A percentile compares a stretch with the other conserved stretches of the same genome.
phyloP scores from a whole-genome alignment of 1,140 invertebrate genomes.

The Bombus haemorrhoidalis region DNA sequence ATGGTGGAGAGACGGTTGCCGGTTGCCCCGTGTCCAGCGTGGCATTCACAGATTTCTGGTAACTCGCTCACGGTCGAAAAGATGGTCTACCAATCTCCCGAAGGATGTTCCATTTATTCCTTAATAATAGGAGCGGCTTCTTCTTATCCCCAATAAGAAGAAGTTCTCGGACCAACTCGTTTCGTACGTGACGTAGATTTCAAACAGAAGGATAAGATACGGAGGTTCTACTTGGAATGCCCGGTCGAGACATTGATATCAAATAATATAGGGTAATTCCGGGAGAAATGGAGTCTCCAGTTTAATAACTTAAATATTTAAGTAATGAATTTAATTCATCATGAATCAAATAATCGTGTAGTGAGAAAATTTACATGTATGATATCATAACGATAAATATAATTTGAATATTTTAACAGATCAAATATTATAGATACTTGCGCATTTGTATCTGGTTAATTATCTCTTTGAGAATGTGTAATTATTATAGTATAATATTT shows the following conservation, averaged over 20 bases:
- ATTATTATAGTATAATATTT: neutral
- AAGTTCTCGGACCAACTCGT: constrained; percentile 37
- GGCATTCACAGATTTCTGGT: constrained; percentile 59
- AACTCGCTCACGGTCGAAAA: constrained; percentile 8
- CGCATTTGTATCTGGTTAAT: neutral
- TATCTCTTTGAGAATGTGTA: neutral
- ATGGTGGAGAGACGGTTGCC: neutral
- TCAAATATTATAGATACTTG: neutral
- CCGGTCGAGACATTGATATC: neutral
- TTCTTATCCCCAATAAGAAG: constrained; percentile 36
- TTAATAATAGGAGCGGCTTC: constrained; percentile 65
- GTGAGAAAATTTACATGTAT: too few relatives aligned
- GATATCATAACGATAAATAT: neutral
- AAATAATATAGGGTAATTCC: neutral
- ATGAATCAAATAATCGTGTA: neutral
- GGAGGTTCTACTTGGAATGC: neutral
- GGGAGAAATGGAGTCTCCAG: neutral
- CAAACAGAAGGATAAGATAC: constrained; percentile 16
- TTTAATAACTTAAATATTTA: neutral
- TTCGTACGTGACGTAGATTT: constrained; percentile 58
- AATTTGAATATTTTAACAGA: neutral
- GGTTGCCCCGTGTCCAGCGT: constrained; percentile 28
- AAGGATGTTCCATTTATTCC: constrained; percentile 29
- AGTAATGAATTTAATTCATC: too few relatives aligned
- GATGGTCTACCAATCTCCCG: neutral